A percentile compares a stretch with the other conserved stretches of the same genome.
Conservation (phyloP, 2,113 vertebrate genomes). For the Lucifuga dentata region DNA sequence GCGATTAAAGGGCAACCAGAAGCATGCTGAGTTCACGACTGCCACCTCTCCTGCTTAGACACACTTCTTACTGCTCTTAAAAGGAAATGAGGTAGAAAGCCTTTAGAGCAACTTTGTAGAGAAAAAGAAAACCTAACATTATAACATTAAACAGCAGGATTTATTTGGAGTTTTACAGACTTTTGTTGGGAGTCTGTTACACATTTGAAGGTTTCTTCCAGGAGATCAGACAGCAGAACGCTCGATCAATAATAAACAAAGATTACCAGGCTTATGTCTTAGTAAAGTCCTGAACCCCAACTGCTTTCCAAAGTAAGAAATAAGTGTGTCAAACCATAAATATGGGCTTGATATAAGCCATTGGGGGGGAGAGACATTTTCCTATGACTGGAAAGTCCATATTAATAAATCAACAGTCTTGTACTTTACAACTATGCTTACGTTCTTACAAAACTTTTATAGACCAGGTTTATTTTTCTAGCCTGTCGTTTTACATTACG, state of each 20-base stretch:
- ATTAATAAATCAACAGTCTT: conserved; percentile 59
- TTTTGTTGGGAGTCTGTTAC: neutral
- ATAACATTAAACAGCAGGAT: conserved; percentile 1
- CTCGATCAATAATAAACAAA: conserved; percentile 30
- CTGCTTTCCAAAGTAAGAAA: conserved; percentile 55
- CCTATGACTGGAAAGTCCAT: conserved; percentile 55
- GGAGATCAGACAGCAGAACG: conserved; percentile 23
- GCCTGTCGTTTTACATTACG: conserved; percentile 47
- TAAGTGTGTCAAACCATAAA: conserved; percentile 68
- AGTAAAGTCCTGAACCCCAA: conserved; percentile 24
- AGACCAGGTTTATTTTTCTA: conserved; percentile 55
- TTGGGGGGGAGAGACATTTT: conserved; percentile 15
- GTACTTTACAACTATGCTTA: conserved; percentile 27
- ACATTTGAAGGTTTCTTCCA: conserved; percentile 21
- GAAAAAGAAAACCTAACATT: conserved; percentile 21
- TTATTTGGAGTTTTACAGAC: neutral
- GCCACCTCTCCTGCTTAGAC: conserved; percentile 43
- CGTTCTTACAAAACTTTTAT: conserved; percentile 54
- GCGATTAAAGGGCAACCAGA: conserved; percentile 53
- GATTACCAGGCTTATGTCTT: conserved; percentile 8
- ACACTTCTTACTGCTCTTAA: conserved; percentile 7
- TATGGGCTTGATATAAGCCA: conserved; percentile 57
- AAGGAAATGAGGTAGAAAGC: conserved; percentile 44
- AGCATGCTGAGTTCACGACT: conserved; percentile 40
- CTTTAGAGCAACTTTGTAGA: conserved; percentile 13